Evolutionary conservation across 2,113 vertebrate species (phyloP).

Genomic region (Psammodynastes pulverulentus): DNA sequence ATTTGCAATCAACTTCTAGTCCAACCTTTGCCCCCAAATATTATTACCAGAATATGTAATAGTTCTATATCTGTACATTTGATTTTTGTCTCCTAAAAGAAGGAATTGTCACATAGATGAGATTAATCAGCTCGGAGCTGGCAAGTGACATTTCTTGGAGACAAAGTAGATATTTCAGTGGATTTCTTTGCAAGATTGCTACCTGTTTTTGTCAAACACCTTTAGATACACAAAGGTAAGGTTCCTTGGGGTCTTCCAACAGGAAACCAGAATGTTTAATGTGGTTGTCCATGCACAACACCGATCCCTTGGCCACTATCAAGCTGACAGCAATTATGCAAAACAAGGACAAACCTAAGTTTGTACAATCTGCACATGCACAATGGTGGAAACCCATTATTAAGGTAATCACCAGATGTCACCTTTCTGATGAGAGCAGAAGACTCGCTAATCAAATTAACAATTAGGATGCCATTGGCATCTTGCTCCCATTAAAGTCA

Average conservation of each 20-base stretch:
- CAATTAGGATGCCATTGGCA: neutral
- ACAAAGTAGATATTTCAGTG: neutral
- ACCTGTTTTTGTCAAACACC: neutral
- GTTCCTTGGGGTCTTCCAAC: neutral
- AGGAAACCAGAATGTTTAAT: neutral
- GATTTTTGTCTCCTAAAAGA: neutral
- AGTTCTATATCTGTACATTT: neutral
- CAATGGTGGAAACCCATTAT: conserved; percentile 26
- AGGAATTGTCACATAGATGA: neutral
- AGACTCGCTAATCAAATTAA: conserved; percentile 60
- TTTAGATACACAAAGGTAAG: neutral
- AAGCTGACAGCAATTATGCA: neutral
- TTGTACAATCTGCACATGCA: neutral
- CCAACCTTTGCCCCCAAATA: neutral
- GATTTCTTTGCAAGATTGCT: neutral
- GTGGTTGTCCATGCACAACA: neutral
- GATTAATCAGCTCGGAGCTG: neutral
- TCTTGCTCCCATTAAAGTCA: conserved; percentile 41
- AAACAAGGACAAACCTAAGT: neutral
- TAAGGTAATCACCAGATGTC: conserved; percentile 51
- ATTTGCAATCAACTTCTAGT: neutral
- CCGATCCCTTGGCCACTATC: neutral
- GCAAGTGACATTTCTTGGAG: neutral
- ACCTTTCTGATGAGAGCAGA: conserved; percentile 57
- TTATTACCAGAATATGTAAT: neutral